Evolutionary conservation across 2,888 invertebrate species (phyloP).

Genomic region (Tachina fera): DNA sequence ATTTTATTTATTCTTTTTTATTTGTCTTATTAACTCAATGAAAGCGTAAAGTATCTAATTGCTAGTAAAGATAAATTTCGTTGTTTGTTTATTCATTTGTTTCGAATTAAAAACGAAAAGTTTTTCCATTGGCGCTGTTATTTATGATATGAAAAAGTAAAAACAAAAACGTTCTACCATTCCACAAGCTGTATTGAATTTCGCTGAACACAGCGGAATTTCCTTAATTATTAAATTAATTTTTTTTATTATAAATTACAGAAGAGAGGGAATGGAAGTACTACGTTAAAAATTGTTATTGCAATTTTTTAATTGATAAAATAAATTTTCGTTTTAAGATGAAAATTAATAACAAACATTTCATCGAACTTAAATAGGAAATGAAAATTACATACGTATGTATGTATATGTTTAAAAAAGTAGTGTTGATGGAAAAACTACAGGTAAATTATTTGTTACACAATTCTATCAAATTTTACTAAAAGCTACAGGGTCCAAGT

Average conservation of each 20-base stretch:
- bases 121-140: constrained; percentile 67
- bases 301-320: too few relatives aligned
- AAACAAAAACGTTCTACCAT: constrained; percentile 51
- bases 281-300: too few relatives aligned
- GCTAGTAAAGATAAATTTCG: constrained; percentile 73
- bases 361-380: too few relatives aligned
- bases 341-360: too few relatives aligned
- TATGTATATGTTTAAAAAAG: too few relatives aligned
- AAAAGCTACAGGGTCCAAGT: too few relatives aligned
- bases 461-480: too few relatives aligned
- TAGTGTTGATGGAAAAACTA: too few relatives aligned
- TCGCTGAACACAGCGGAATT: constrained; percentile 79
- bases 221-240: constrained; percentile 75
- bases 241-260: background rate
- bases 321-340: too few relatives aligned
- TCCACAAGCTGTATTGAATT: constrained; percentile 73
- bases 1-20: background rate
- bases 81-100: constrained; percentile 68
- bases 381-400: too few relatives aligned
- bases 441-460: too few relatives aligned
- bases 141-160: constrained; percentile 31
- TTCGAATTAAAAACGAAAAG: constrained; percentile 74
- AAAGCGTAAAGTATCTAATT: constrained; percentile 60
- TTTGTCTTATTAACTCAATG: constrained; percentile 38
- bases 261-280: background rate